Conservation (phyloP, 1,140 invertebrate species). For the Sycophila sp. region DNA sequence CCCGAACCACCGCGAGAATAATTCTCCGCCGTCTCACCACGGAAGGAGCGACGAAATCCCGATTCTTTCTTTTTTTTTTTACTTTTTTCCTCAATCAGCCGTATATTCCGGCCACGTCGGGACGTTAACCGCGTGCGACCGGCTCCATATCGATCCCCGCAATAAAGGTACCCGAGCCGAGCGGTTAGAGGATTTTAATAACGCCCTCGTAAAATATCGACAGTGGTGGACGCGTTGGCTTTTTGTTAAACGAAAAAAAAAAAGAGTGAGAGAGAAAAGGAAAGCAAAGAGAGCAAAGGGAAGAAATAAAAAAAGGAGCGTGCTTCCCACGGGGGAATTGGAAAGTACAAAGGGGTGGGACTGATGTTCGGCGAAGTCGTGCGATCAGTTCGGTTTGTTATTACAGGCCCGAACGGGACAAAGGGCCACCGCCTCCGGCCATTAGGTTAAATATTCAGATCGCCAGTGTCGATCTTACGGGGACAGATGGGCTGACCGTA, state of each 20-base stretch:
- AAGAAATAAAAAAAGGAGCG: not conserved
- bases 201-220: no score
- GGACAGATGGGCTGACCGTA: slow-evolving; percentile 24
- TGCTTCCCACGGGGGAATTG: not conserved
- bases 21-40: no score
- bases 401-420: no score
- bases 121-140: not conserved
- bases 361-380: not conserved
- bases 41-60: no score
- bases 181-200: slow-evolving; percentile 11
- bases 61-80: not conserved
- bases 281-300: no score
- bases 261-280: not conserved
- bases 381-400: slow-evolving; percentile 5
- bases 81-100: not conserved
- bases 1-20: no score
- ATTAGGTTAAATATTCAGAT: slow-evolving; percentile 23
- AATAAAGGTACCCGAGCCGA: not conserved
- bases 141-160: not conserved
- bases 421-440: not conserved
- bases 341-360: slow-evolving; percentile 1
- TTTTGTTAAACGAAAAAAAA: no score
- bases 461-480: not conserved
- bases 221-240: no score
- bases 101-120: no score